Conservation (phyloP, 2,888 invertebrate genomes). For the Melinopterus prodromus region DNA sequence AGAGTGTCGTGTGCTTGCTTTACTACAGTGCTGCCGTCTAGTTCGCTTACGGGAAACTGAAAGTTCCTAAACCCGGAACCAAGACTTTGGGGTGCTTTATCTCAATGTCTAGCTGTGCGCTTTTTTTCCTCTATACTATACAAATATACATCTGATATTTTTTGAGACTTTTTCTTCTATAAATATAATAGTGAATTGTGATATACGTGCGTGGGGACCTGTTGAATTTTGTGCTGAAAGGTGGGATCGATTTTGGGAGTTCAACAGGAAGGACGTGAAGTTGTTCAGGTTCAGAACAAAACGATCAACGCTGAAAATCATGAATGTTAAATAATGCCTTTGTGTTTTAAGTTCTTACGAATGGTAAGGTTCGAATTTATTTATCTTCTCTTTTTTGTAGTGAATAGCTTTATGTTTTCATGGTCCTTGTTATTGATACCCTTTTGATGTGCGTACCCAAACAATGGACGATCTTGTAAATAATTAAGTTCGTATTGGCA, state of each 20-base stretch:
- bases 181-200: background rate
- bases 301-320: constrained; percentile 12
- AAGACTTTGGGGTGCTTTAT: background rate
- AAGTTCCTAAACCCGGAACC: background rate
- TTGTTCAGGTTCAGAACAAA: background rate
- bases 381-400: background rate
- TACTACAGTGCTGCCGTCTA: background rate
- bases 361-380: constrained; percentile 55
- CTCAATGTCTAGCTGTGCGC: background rate
- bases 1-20: background rate
- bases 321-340: constrained; percentile 46
- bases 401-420: background rate
- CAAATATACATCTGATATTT: background rate
- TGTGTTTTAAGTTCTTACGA: constrained; percentile 58
- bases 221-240: constrained; percentile 38
- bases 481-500: too few species aligned
- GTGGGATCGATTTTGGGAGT: constrained; percentile 4
- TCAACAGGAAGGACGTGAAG: background rate
- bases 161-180: background rate
- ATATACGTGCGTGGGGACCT: constrained; percentile 36
- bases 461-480: too few species aligned
- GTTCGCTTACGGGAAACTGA: background rate
- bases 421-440: background rate
- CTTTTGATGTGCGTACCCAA: too few species aligned
- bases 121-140: background rate